A percentile compares a stretch with the other conserved stretches of the same genome.
phyloP scores from a whole-genome alignment of 2,888 invertebrate species.

The Emmelina monodactyla region DNA sequence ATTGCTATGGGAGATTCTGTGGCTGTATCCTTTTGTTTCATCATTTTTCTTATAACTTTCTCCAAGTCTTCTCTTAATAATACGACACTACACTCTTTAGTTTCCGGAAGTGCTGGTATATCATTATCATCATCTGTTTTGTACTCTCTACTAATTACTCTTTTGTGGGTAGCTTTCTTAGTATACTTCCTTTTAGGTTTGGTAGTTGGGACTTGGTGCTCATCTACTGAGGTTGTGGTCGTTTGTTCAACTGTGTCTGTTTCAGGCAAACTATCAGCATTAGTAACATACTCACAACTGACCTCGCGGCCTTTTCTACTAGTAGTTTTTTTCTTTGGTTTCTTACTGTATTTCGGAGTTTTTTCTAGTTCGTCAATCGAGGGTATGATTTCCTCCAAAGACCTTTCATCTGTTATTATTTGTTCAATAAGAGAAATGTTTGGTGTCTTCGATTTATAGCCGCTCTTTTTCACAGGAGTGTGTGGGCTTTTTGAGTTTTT shows the following conservation, averaged over 20 bases:
- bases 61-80: conserved; percentile 30
- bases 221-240: too few species aligned
- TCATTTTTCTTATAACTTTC: conserved; percentile 18
- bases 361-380: conserved; percentile 39
- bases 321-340: conserved; percentile 7
- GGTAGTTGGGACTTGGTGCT: too few species aligned
- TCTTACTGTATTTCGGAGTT: conserved; percentile 17
- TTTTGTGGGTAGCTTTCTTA: too few species aligned
- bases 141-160: conserved; percentile 14
- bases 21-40: conserved; percentile 5
- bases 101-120: conserved; percentile 13
- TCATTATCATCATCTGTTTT: conserved; percentile 5
- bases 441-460: conserved; percentile 33
- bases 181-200: too few species aligned
- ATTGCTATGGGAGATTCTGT: neutral
- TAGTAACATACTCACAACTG: too few species aligned
- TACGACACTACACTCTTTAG: conserved; percentile 40
- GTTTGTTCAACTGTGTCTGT: too few species aligned
- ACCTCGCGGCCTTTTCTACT: conserved; percentile 7
- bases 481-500: conserved; percentile 31
- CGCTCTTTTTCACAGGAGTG: conserved; percentile 21
- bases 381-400: conserved; percentile 49
- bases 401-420: conserved; percentile 48
- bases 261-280: too few species aligned
- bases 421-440: conserved; percentile 53